Conservation (phyloP, 2,888 invertebrate species). For the Cryptocephalus primarius region DNA sequence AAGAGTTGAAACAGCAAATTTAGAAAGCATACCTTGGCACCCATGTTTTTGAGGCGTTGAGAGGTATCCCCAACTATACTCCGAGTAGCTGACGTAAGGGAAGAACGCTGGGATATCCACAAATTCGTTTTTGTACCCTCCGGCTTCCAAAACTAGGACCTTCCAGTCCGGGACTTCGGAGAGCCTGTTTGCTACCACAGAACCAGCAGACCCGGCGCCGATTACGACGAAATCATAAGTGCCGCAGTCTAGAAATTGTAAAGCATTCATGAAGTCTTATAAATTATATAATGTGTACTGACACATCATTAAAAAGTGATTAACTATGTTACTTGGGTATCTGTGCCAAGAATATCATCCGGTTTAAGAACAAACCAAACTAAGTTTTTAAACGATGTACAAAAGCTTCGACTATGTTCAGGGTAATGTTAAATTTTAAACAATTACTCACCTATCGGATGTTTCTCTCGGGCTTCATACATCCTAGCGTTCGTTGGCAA, state of each 20-base stretch:
- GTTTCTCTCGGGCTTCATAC: too few relatives aligned
- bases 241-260: background rate
- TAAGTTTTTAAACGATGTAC: too few relatives aligned
- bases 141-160: background rate
- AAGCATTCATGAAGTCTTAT: too few relatives aligned
- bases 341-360: too few relatives aligned
- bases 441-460: too few relatives aligned
- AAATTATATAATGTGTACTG: too few relatives aligned
- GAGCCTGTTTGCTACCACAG: background rate
- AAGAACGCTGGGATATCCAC: conserved; percentile 2
- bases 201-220: background rate
- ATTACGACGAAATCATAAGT: background rate
- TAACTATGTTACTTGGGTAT: too few relatives aligned
- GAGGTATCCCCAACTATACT: conserved; percentile 59
- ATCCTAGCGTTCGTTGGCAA: too few relatives aligned
- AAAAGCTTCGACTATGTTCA: too few relatives aligned
- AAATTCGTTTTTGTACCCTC: conserved; percentile 1
- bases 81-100: background rate
- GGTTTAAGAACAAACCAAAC: too few relatives aligned
- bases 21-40: conserved; percentile 40
- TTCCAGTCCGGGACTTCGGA: background rate
- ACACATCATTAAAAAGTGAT: too few relatives aligned
- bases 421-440: too few relatives aligned
- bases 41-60: conserved; percentile 52
- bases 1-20: background rate